Evolutionary conservation across 2,888 invertebrate genomes (phyloP).

Genomic region (Leptopilina syphax): DNA sequence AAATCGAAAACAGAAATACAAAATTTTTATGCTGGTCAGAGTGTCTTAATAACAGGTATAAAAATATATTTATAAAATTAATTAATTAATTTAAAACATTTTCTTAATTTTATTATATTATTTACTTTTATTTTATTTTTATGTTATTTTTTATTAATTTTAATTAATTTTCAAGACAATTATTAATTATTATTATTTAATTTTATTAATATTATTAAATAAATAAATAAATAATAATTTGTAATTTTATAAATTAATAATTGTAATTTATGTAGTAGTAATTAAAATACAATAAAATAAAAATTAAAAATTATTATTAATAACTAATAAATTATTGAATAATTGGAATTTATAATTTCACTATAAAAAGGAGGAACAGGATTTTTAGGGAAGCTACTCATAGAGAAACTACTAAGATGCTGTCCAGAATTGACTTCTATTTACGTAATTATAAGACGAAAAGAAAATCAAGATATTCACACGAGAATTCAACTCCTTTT

Average conservation of each 20-base stretch:
- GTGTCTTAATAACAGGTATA: conserved; percentile 80
- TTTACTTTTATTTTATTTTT: too few species aligned
- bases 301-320: too few species aligned
- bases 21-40: conserved; percentile 80
- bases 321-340: too few species aligned
- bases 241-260: too few species aligned
- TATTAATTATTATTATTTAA: too few species aligned
- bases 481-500: conserved; percentile 83
- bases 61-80: conserved; percentile 68
- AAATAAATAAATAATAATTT: too few species aligned
- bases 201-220: too few species aligned
- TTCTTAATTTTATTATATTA: too few species aligned
- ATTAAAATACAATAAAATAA: too few species aligned
- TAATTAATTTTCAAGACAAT: too few species aligned
- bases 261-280: too few species aligned
- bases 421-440: conserved; percentile 79
- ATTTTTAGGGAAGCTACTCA: conserved; percentile 79
- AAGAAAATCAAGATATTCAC: conserved; percentile 82
- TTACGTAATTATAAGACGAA: conserved; percentile 79
- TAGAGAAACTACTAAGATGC: conserved; percentile 81
- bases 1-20: conserved; percentile 77
- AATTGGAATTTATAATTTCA: conserved; percentile 64
- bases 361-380: conserved; percentile 75
- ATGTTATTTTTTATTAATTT: too few species aligned
- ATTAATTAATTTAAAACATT: conserved; percentile 27